These are phyloP conservation scores for Chloropsis cyanopogon DNA, from an alignment of 2,113 vertebrate species.

Conservation along the genomic window DNA sequence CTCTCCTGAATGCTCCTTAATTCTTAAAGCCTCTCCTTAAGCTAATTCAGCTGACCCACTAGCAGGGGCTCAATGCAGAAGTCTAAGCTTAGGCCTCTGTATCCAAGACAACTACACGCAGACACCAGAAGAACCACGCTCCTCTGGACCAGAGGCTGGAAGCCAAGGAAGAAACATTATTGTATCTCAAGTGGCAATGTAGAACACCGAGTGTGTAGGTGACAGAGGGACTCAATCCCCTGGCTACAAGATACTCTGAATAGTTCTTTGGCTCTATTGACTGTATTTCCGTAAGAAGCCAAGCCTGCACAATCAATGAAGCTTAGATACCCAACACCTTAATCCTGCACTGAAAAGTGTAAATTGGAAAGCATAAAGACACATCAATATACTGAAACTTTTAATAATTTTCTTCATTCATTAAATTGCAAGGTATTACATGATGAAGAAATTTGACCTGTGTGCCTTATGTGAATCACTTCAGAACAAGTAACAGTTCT, in stretches of 20 bases:
- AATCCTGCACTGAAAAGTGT: neutral
- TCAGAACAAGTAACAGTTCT: neutral
- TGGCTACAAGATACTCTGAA: neutral
- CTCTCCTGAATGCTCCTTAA: neutral
- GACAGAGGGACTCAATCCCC: neutral
- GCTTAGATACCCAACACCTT: neutral
- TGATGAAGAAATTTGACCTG: neutral
- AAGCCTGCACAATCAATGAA: neutral
- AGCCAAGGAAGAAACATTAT: neutral
- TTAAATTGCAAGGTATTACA: neutral
- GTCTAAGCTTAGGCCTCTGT: neutral
- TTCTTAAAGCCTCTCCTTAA: conserved; percentile 16
- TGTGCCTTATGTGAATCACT: neutral
- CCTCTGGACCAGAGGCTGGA: neutral
- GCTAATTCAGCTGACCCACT: neutral
- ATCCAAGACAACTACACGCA: neutral
- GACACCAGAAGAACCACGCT: neutral
- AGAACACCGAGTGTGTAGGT: neutral
- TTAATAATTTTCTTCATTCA: neutral
- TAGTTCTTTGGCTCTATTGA: neutral
- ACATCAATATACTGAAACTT: neutral
- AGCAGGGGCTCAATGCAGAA: neutral
- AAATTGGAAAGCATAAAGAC: neutral
- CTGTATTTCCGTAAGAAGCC: neutral
- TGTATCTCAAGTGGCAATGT: neutral